phyloP scores from a whole-genome alignment of 2,113 vertebrate genomes.

The Channa maculata region DNA sequence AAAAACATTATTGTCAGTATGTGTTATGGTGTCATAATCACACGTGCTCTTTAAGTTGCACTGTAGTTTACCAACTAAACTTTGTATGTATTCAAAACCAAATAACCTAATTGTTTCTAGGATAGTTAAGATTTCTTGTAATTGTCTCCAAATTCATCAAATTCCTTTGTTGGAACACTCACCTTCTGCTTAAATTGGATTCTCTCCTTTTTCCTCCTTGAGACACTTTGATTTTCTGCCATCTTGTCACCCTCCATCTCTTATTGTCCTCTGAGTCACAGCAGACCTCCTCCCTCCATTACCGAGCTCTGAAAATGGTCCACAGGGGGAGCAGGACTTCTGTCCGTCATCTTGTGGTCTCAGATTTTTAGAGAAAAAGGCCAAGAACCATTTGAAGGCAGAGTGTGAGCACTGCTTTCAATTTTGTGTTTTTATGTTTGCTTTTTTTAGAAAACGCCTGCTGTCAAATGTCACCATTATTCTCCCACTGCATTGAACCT shows the following conservation, averaged over 20 bases:
- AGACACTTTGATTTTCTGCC: slow-evolving; percentile 34
- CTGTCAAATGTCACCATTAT: slow-evolving; percentile 21
- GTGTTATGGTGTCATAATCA: no score
- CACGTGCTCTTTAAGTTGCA: no score
- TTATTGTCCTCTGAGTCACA: not conserved
- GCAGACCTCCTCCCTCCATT: slow-evolving; percentile 26
- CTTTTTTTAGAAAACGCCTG: not conserved
- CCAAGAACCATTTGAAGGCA: not conserved
- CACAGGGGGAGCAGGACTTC: not conserved
- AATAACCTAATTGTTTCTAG: no score
- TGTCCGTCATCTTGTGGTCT: slow-evolving; percentile 32
- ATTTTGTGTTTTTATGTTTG: not conserved
- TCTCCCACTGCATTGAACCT: not conserved
- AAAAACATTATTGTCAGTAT: no score
- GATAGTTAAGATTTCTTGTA: no score
- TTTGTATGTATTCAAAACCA: no score
- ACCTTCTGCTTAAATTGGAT: not conserved
- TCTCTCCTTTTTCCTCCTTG: slow-evolving; percentile 4
- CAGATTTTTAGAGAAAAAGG: slow-evolving; percentile 17
- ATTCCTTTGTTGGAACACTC: not conserved
- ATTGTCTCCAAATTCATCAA: no score
- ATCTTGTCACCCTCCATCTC: slow-evolving; percentile 10
- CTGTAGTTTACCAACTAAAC: no score
- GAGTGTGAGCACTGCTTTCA: not conserved
- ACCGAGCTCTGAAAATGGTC: not conserved